Evolutionary conservation across 2,888 invertebrate genomes (phyloP), one percentile per base, ranked within the genome.

Genomic region (Monopis laevigella): DNA sequence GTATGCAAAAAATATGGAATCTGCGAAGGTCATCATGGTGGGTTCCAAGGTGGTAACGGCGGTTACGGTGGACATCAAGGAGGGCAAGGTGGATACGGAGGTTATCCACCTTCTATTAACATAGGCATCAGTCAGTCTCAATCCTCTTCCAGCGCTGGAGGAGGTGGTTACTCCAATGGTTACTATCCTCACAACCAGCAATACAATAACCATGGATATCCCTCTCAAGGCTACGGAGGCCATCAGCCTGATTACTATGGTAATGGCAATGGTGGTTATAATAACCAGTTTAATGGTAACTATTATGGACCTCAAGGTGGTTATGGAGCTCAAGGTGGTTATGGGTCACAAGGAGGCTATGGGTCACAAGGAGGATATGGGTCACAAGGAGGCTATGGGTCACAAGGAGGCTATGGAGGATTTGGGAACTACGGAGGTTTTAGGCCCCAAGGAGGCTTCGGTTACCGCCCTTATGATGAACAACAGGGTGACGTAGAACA

Each of bases 91-190:
- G 44, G 43, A 0, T 55, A 63, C 39, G 58, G 54, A 36, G 61
- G 59, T 19, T 53, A 58, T 8, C 46, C 49, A 29, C 65, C 65
- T 6, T 66, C 72, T 3, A 68, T 78, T 43, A 77, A 75, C 51
- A 78, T 78, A 39, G 80, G 75, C 2, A 71, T 78, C 41, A 78
- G 77, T 40, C 80, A 78, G 46, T 75, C 80, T 0, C 80, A 80
- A 45, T 59, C 74, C 8, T 71, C 77, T 2, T 58, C 73, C 0
- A 72, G 65, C 19, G 59, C 65, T 10, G 75, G 68, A 0, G 66
- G 63, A 0, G 69, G 70, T 2, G 71, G 69, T 7, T 60, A 64
- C 30, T 56, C 56, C 2, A 51, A 48, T 19, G 65, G 68, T 1
- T 55, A 64, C 47, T 59, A 56, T 40, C 72, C 72, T 2, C 62